These are phyloP conservation scores for Philereme transversata DNA, from an alignment of 2,888 invertebrate genomes.

Conservation along the genomic window DNA sequence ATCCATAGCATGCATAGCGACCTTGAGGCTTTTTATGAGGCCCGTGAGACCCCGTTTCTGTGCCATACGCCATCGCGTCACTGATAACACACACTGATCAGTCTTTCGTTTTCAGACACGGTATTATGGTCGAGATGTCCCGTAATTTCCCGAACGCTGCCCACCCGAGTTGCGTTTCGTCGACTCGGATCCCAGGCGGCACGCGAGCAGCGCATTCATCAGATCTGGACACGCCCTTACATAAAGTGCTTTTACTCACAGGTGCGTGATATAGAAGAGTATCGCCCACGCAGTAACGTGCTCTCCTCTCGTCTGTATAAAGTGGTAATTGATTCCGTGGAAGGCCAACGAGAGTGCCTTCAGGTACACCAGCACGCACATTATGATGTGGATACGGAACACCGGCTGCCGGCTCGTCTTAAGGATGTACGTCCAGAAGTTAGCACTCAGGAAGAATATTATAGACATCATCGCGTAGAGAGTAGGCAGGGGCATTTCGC, in stretches of 20 bases:
- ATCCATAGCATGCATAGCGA: no score
- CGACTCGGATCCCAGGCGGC: no score
- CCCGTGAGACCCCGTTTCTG: no score
- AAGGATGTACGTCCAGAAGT: conserved; percentile 96
- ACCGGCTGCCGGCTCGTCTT: conserved; percentile 92
- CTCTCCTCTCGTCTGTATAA: conserved; percentile 95
- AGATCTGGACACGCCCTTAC: no score
- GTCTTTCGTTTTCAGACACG: no score
- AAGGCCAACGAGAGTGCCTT: conserved; percentile 96
- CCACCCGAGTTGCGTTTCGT: no score
- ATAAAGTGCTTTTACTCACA: conserved; percentile 86
- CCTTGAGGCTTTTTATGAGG: no score
- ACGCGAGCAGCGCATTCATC: no score
- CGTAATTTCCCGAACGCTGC: no score
- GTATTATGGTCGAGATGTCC: no score
- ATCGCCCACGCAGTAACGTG: conserved; percentile 99
- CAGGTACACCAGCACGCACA: conserved; percentile 96
- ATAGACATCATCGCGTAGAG: conserved; percentile 96
- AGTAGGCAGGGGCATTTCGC: conserved; percentile 97
- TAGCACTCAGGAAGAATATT: conserved; percentile 94
- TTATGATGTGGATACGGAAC: conserved; percentile 96
- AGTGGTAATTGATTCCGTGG: conserved; percentile 97
- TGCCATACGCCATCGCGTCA: no score
- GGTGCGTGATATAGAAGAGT: conserved; percentile 98
- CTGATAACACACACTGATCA: no score